Evolutionary conservation across 2,797 vertebrate species (phyloP).

Genomic region (Sebastes elongatus): DNA sequence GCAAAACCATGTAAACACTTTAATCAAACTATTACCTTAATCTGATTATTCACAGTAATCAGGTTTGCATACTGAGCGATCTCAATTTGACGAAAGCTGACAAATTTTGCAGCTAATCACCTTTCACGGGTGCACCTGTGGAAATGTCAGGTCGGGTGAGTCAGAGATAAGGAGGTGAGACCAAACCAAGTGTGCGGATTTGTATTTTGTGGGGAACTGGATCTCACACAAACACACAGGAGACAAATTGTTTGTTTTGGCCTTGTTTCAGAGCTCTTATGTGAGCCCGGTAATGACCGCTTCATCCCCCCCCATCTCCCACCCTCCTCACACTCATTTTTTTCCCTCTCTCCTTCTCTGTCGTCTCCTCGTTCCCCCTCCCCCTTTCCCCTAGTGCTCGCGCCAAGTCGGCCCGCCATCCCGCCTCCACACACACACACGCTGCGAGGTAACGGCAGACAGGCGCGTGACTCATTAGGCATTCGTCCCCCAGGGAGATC

Average conservation of each 20-base stretch:
- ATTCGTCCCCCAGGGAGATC: constrained; percentile 85
- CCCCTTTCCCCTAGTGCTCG: constrained; percentile 69
- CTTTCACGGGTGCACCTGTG: constrained; percentile 40
- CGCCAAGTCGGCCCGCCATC: constrained; percentile 84
- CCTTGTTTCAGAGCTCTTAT: constrained; percentile 63
- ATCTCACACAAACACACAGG: constrained; percentile 39
- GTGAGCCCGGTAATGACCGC: constrained; percentile 72
- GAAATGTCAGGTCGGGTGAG: constrained; percentile 28
- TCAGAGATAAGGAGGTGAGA: constrained; percentile 17
- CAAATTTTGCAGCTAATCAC: constrained; percentile 1
- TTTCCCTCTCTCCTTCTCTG: constrained; percentile 37
- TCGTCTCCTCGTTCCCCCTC: constrained; percentile 57
- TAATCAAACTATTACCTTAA: constrained; percentile 54
- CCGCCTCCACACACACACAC: constrained; percentile 65
- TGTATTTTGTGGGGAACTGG: constrained; percentile 35
- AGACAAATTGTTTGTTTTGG: constrained; percentile 66
- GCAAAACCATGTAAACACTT: constrained; percentile 34
- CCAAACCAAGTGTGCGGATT: constrained; percentile 21
- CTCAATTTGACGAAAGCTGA: constrained; percentile 23
- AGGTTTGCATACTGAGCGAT: constrained; percentile 11
- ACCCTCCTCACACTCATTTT: constrained; percentile 15
- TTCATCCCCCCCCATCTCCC: constrained; percentile 13
- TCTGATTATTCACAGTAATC: constrained; percentile 46
- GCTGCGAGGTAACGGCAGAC: constrained; percentile 85
- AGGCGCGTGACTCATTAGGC: constrained; percentile 90